These are phyloP conservation scores for Sabatieria punctata DNA, from an alignment of 2,888 invertebrate species.

Conservation along the genomic window DNA sequence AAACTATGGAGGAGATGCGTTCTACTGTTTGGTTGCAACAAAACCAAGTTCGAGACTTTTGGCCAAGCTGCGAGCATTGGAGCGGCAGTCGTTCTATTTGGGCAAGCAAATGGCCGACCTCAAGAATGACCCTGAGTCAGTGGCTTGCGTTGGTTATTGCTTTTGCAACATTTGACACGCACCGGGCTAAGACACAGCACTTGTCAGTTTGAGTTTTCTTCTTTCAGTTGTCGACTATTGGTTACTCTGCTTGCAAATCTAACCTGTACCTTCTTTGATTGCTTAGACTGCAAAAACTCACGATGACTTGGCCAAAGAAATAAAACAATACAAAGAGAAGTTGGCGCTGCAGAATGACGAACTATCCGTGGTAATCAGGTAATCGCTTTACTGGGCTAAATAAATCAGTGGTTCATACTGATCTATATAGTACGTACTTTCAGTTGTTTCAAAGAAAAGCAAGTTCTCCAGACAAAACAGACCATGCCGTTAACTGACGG, in stretches of 20 bases:
- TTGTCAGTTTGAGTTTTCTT: too few species aligned
- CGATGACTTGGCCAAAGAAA: slow-evolving; percentile 37
- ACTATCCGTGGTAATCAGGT: slow-evolving; percentile 81
- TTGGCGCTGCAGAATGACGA: slow-evolving; percentile 75
- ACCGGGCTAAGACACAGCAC: too few species aligned
- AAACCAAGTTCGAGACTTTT: slow-evolving; percentile 49
- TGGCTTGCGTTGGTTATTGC: too few species aligned
- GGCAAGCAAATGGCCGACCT: slow-evolving; percentile 23
- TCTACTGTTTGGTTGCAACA: slow-evolving; percentile 78
- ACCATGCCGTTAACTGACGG: slow-evolving; percentile 1
- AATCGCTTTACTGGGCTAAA: too few species aligned
- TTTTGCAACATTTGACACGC: too few species aligned
- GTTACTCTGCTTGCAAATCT: too few species aligned
- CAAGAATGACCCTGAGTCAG: too few species aligned
- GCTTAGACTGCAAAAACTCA: too few species aligned
- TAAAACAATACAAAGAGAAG: slow-evolving; percentile 72
- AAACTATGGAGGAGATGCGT: slow-evolving; percentile 73
- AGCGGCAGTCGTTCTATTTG: slow-evolving; percentile 38
- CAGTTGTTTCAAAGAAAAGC: slow-evolving; percentile 35
- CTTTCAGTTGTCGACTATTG: too few species aligned
- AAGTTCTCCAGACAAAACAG: slow-evolving; percentile 23
- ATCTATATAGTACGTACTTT: slow-evolving; percentile 7
- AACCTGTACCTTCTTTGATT: too few species aligned
- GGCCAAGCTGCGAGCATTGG: slow-evolving; percentile 62
- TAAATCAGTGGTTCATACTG: slow-evolving; percentile 7